phyloP scores from a whole-genome alignment of 2,113 vertebrate genomes.

The Poeciliopsis prolifica region DNA sequence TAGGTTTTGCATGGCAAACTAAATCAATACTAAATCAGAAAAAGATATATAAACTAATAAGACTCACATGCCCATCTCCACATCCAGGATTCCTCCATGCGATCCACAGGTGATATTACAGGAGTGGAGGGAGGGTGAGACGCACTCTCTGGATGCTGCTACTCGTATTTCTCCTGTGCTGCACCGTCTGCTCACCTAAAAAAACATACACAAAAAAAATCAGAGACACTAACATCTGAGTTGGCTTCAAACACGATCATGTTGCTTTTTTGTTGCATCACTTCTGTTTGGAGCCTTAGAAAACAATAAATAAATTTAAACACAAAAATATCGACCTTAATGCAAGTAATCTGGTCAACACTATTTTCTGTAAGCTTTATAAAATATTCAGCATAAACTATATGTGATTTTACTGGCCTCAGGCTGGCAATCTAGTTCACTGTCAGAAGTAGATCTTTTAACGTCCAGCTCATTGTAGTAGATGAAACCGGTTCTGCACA shows the following conservation, averaged over 20 bases:
- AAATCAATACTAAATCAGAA: background rate
- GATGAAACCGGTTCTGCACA: conserved; percentile 87
- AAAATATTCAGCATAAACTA: background rate
- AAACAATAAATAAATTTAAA: background rate
- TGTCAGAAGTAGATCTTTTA: conserved; percentile 77
- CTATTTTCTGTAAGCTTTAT: background rate
- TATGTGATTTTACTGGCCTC: conserved; percentile 79
- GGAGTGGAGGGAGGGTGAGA: conserved; percentile 75
- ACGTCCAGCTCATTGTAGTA: conserved; percentile 86
- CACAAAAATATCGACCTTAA: background rate
- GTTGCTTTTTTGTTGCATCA: conserved; percentile 29
- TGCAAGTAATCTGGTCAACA: background rate
- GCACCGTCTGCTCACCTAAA: conserved; percentile 85
- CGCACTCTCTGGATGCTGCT: conserved; percentile 83
- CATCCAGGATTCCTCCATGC: conserved; percentile 80
- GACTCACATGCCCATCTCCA: conserved; percentile 90
- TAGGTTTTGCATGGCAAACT: background rate
- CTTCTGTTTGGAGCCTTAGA: conserved; percentile 14
- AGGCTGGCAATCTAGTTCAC: conserved; percentile 85
- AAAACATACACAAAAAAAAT: conserved; percentile 2
- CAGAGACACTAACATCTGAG: background rate
- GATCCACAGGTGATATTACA: conserved; percentile 83
- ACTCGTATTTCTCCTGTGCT: conserved; percentile 81
- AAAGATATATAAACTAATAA: background rate
- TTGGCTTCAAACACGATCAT: conserved; percentile 17